Evolutionary conservation across 2,888 invertebrate species (phyloP), one percentile per base, ranked within the genome.

Genomic region (Agrochola lychnidis): DNA sequence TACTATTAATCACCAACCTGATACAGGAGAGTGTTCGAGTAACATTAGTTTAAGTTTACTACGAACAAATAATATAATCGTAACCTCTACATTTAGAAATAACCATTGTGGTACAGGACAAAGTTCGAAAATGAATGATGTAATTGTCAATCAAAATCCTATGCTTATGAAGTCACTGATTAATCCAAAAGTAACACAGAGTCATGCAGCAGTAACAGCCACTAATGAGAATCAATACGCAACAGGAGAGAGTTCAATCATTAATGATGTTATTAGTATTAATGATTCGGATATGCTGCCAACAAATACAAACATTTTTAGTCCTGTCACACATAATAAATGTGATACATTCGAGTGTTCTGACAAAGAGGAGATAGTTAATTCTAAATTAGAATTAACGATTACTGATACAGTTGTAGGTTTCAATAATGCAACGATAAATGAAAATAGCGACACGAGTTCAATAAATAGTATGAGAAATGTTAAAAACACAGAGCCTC

Each of bases 391-490:
- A 59, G 56, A 51, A 14, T 63, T 51, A 36, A 51, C 63, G 19
- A 16, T 51, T 40, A 73, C 78, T 2, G 72, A 77, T 53, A 64
- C 42, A n/a, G 42, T 42, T 42, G 53, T 79, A 4, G 36, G 59
- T 45, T 30, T 22, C 6, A 69, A 36, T 48, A 59, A 5, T 51
- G 10, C 4, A 56, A 77, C 6, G 5, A 16, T 16, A 5, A 36
- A 53, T 25, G 4, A 16, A 40, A 61, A 53, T 14, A 36, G 25
- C 4, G 25, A 63, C 22, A 30, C 4, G 4, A 51, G 6, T 53
- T 59, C 16, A 59, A 12, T 6, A 36, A 67, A 40, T 48, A 42
- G 22, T 42, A 42, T 16, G 12, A 59, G 14, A 62, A 57, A 22
- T 62, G 14, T 22, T 40, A 19, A 56, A 57, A 57, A 67, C 5